Evolutionary conservation across 2,888 invertebrate genomes (phyloP).

Genomic region (Drosophila ustulata): DNA sequence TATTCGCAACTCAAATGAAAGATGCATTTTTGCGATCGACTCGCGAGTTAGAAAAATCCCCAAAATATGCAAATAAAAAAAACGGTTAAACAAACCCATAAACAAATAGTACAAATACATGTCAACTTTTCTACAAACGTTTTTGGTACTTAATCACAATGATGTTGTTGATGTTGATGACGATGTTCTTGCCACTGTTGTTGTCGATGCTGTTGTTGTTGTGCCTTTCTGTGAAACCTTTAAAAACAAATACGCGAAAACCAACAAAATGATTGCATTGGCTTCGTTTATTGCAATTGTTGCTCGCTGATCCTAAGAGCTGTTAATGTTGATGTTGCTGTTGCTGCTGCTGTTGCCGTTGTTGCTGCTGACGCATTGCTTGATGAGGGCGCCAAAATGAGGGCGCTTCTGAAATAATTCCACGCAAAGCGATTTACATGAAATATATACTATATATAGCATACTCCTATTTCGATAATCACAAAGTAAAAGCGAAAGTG

Average conservation of each 20-base stretch:
- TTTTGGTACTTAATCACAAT: not conserved
- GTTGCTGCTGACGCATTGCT: not conserved
- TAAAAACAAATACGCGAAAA: not conserved
- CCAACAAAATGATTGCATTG: not conserved
- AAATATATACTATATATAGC: not conserved
- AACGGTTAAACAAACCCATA: not conserved
- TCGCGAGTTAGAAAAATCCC: constrained; percentile 8
- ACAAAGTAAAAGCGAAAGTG: too few species aligned
- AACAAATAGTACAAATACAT: constrained; percentile 5
- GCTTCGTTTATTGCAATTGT: not conserved
- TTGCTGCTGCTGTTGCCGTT: not conserved
- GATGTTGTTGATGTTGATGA: constrained; percentile 3
- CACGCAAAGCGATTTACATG: not conserved
- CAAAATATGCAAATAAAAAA: constrained; percentile 26
- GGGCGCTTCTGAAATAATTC: not conserved
- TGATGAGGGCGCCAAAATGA: constrained; percentile 1
- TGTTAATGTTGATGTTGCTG: not conserved
- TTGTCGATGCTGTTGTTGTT: constrained; percentile 8
- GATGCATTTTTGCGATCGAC: not conserved
- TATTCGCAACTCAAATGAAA: not conserved
- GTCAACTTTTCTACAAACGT: not conserved
- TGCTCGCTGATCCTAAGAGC: not conserved
- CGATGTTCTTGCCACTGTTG: not conserved
- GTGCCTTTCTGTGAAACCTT: not conserved
- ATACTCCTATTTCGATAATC: not conserved